Base-by-base conservation (phyloP, 2,113 vertebrate genomes). In the Crotalus helleri region DNA sequence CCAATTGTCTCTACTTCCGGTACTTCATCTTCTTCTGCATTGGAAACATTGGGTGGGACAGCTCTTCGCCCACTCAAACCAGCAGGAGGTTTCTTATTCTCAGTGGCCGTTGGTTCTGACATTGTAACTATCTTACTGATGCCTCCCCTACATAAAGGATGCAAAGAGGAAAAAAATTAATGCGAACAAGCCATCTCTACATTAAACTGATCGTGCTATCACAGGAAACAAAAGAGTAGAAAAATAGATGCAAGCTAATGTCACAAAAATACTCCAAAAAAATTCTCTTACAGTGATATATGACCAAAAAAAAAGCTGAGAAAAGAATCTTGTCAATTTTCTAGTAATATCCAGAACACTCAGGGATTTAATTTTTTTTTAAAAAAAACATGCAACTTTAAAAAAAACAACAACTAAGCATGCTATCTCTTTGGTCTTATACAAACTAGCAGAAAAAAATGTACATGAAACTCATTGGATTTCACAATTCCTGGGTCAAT, bases 1-100 rank as follows among this genome's bases (percentile, higher is more conserved):
- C 96, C 97, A 92, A 98, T 98, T n/a, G 96, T 92, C 94, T 99
- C 99, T 94, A 98, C 95, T 21, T 98, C 98, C 0, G 98, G 98
- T 19, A 99, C 46, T 0, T 98, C 97, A 0, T 97, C 96, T 64
- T 97, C 97, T 8, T 98, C 98, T 0, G 95, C 97, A 92, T 99
- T 99, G 92, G 98, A 98, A 93, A 91, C 96, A 93, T 98, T 97
- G 33, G 90, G 85, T 0, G 98, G 98, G 0, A 95, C 55, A 0
- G 97, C 94, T 58, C 96, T 96, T 89, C 99, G 98, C 39, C 99
- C 99, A 0, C 96, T 98, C 93, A 97, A 96, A 0, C 96, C 90
- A 44, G 96, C 49, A 74, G 94, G 96, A 90, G 96, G 97, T 2
- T 94, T 94, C 10, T 92, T 92, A 94, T 94, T 88, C 0, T 94